Conservation (phyloP, 53 echinoderm and acorn worm genomes). For the Glandiceps talaboti region DNA sequence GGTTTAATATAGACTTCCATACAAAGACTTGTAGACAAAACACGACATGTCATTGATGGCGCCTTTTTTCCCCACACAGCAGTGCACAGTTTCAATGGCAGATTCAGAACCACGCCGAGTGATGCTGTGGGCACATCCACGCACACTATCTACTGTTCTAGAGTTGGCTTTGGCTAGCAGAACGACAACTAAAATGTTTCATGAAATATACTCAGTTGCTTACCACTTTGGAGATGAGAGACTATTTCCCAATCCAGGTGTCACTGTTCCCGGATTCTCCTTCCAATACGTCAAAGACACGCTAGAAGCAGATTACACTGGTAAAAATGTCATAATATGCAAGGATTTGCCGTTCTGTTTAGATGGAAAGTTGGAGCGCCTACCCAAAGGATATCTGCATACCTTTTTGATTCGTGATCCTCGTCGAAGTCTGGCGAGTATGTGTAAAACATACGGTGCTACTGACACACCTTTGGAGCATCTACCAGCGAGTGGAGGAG, state of each 20-base stretch:
- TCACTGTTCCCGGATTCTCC: background rate
- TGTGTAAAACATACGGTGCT: background rate
- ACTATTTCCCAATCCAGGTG: background rate
- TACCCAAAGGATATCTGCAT: background rate
- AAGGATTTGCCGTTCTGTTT: background rate
- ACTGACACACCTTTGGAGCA: background rate
- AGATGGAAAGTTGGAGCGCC: background rate
- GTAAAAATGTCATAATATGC: background rate
- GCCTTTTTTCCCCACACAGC: too few species aligned
- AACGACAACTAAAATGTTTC: background rate
- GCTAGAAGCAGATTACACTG: background rate
- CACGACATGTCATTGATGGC: too few species aligned
- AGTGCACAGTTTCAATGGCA: background rate
- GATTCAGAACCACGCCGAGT: background rate
- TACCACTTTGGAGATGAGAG: background rate
- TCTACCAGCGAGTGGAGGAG: background rate
- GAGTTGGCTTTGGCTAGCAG: background rate
- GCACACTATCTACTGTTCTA: background rate
- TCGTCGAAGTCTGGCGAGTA: background rate
- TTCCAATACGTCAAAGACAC: background rate
- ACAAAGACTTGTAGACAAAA: too few species aligned
- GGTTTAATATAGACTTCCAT: too few species aligned
- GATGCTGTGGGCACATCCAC: background rate
- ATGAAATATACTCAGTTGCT: background rate
- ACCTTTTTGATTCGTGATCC: background rate